Evolutionary conservation across 2,888 invertebrate genomes (phyloP), one percentile per base, ranked within the genome.

Genomic region (Conistra vaccinii): DNA sequence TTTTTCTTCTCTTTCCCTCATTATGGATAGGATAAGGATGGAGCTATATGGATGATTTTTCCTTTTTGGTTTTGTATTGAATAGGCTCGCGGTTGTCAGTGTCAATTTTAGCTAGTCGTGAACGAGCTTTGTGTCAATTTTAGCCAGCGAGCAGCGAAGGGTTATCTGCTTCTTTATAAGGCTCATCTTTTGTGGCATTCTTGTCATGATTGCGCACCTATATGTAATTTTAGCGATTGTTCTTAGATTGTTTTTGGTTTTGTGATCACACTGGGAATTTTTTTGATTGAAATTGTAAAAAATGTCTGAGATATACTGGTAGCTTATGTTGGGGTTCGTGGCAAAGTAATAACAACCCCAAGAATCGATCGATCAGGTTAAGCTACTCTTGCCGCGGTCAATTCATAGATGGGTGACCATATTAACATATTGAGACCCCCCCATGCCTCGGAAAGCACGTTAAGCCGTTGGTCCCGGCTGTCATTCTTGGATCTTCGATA

Each of bases 121-220:
- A 86, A 89, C 81, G 65, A 84, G 87, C 88, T 88, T 87, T 87
- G 91, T 95, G 95, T 95, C 94, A 93, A 94, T 95, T 94, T 94
- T 86, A 88, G 86, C 87, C 84, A 81, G 85, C 78, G 85, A 88
- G 86, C 85, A 76, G 85, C 76, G 77, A 78, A 85, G 88, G 88
- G 89, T 90, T 91, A 91, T 84, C 81, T 42, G 73, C 57, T 81
- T 68, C 86, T 84, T 78, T 83, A 82, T 80, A 81, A 79, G 76
- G 92, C 92, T 91, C 93, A 90, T 91, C 92, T 92, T 93, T 93
- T 94, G 92, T 91, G 90, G 89, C 84, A 95, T 94, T 94, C 94
- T 90, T 84, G 68, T 78, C 84, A 80, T 90, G 93, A 95, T 95
- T 94, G 93, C 91, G 66, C 58, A 63, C 73, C 89, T 92, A 88